Conservation (phyloP, 1,140 invertebrate genomes). For the Ericerus pela region DNA sequence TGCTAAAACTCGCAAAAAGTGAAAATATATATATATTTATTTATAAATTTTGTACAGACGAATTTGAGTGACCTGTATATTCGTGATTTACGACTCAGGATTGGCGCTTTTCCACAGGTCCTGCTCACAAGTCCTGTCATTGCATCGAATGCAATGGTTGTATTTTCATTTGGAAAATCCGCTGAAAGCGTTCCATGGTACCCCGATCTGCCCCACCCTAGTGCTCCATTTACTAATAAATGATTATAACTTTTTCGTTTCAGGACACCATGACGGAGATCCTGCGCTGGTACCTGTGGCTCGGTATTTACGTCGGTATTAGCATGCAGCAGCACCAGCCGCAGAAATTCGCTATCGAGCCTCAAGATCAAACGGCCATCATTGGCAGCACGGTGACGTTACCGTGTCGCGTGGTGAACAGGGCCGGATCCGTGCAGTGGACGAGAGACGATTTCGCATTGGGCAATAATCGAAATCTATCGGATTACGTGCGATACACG, state of each 20-base stretch:
- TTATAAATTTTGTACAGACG: too few relatives aligned
- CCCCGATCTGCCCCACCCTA: too few relatives aligned
- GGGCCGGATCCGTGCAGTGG: conserved; percentile 77
- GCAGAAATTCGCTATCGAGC: conserved; percentile 67
- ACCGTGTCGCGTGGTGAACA: conserved; percentile 69
- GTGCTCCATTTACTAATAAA: too few relatives aligned
- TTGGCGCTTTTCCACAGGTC: too few relatives aligned
- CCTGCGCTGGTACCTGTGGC: conserved; percentile 2
- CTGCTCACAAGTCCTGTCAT: too few relatives aligned
- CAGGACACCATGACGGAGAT: background rate
- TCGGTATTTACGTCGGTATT: conserved; percentile 1
- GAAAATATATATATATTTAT: too few relatives aligned
- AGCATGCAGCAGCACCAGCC: conserved; percentile 21
- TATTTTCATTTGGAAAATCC: too few relatives aligned
- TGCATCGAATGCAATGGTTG: too few relatives aligned
- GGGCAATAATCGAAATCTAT: conserved; percentile 67
- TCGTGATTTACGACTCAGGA: too few relatives aligned
- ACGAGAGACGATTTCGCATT: conserved; percentile 88
- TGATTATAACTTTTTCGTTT: background rate
- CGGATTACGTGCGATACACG: conserved; percentile 52
- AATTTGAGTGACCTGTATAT: too few relatives aligned
- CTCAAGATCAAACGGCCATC: conserved; percentile 72
- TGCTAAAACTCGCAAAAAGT: too few relatives aligned
- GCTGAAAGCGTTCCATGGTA: too few relatives aligned
- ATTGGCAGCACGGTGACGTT: conserved; percentile 65